A percentile compares a stretch with the other conserved stretches of the same genome.
These are phyloP conservation scores for Zonitis immaculata DNA, from an alignment of 2,888 invertebrate species.

Conservation along the genomic window DNA sequence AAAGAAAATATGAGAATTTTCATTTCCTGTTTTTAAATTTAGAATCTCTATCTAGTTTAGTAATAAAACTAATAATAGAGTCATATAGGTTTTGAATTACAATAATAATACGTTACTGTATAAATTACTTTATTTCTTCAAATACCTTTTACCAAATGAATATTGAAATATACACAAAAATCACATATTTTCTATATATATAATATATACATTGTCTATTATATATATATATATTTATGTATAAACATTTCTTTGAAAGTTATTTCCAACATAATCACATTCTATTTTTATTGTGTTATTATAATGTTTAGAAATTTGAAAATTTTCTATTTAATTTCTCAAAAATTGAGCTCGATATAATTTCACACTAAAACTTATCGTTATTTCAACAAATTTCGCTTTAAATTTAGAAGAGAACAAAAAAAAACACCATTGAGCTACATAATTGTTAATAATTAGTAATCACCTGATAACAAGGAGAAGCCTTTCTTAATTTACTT, in stretches of 20 bases:
- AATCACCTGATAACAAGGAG: constrained; percentile 13
- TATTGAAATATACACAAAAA: constrained; percentile 38
- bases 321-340: background rate
- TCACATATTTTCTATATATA: constrained; percentile 37
- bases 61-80: background rate
- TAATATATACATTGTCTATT: constrained; percentile 16
- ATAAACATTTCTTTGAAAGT: background rate
- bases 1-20: background rate
- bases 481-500: constrained; percentile 9
- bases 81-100: background rate
- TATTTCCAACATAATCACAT: background rate
- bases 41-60: background rate
- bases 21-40: background rate
- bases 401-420: background rate
- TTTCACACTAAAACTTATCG: background rate
- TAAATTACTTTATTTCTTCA: constrained; percentile 37
- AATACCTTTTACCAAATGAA: constrained; percentile 38
- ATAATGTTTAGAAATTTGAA: background rate
- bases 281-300: background rate
- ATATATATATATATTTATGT: constrained; percentile 2
- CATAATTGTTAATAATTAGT: background rate
- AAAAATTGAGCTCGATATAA: background rate
- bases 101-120: constrained; percentile 11
- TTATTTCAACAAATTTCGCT: background rate
- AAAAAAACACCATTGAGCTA: too few species aligned